Base-by-base conservation (phyloP, 2,797 vertebrate genomes). In the Pyrocephalus nanus region DNA sequence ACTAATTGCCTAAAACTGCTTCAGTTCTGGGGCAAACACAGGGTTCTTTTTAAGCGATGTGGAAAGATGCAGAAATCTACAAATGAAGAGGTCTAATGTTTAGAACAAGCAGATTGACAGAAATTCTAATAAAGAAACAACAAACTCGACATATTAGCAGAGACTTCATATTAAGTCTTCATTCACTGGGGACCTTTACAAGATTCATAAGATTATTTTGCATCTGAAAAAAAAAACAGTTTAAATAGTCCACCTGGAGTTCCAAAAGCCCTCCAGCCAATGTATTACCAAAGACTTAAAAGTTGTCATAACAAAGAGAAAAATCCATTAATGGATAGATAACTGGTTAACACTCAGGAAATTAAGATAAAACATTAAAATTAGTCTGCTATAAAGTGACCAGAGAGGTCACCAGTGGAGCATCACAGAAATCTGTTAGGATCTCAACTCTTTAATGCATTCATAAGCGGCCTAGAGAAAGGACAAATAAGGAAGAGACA, bases 381-480 rank as follows among this genome's bases (percentile, higher is more conserved):
- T 3, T 60, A 21, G 45, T 53, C 65, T 50, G 32, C 60, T 61
- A 10, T 32, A 67, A 91, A 90, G 50, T 50, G 30, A 26, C 26
- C 34, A 50, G 48, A 47, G 34, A 94, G 74, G 88, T 93, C 91
- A 94, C 2, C 21, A 57, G 48, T 23, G 22, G 25, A 87, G 75
- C n/a, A 64, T 70, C 60, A 50, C 6, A 70, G 55, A 85, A 89
- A 91, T 64, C 15, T 67, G 64, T 66, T 65, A 80, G 78, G 87
- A 48, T 30, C 69, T 96, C 75, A 94, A 88, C 53, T 89, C 73
- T 81, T 79, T 80, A 85, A 93, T 71, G 72, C 34, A 90, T 87
- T 94, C 77, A 20, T 25, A 87, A 92, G 84, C 45, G 53, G 94
- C 53, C 71, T 73, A 85, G 29, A 94, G 32, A 89, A 93, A 92